Evolutionary conservation across 1,140 invertebrate genomes (phyloP).

Genomic region (Brachionus rotundiformis): DNA sequence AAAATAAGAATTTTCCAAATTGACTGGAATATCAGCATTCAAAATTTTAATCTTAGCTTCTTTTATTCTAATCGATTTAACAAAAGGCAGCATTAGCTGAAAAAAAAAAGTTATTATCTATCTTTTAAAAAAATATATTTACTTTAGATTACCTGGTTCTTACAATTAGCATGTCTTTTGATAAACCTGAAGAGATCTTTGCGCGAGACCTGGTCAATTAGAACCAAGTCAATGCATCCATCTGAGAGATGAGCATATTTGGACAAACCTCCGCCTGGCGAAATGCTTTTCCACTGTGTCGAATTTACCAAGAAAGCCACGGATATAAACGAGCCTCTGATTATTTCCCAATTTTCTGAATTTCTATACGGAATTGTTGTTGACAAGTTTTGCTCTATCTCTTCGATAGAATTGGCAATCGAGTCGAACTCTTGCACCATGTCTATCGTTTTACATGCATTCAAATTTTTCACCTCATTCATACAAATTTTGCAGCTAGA

Average conservation of each 20-base stretch:
- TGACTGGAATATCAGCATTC: background rate
- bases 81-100: slow-evolving; percentile 61
- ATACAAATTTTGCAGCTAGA: slow-evolving; percentile 28
- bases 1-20: slow-evolving; percentile 55
- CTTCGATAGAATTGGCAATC: slow-evolving; percentile 26
- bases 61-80: slow-evolving; percentile 57
- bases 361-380: background rate
- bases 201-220: slow-evolving; percentile 57
- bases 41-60: slow-evolving; percentile 56
- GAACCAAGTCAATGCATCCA: slow-evolving; percentile 59
- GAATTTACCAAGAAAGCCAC: slow-evolving; percentile 26
- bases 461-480: slow-evolving; percentile 5
- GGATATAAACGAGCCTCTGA: slow-evolving; percentile 3
- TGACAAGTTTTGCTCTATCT: slow-evolving; percentile 33
- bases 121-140: background rate
- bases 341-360: background rate
- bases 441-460: background rate
- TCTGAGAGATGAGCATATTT: slow-evolving; percentile 60
- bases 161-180: slow-evolving; percentile 59
- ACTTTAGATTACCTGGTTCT: slow-evolving; percentile 59
- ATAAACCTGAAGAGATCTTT: slow-evolving; percentile 61
- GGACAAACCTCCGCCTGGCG: slow-evolving; percentile 58
- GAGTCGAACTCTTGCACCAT: slow-evolving; percentile 22
- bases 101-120: background rate
- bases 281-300: slow-evolving; percentile 55